phyloP scores from a whole-genome alignment of 2,797 vertebrate species.

The Octomys mimax region DNA sequence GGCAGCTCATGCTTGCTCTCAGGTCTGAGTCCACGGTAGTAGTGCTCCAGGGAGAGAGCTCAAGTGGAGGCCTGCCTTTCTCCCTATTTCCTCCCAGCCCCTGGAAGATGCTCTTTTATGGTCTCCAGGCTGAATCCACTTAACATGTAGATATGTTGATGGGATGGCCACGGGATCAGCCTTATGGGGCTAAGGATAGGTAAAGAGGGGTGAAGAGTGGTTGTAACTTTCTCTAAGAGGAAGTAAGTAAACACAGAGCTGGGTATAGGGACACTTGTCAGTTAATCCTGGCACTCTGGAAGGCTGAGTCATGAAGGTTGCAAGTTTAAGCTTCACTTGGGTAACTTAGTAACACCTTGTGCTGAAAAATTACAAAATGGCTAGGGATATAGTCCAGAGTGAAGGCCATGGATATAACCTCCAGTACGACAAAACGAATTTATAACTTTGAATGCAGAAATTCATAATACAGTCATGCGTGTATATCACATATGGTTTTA shows the following conservation, averaged over 20 bases:
- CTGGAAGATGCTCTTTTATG: too few relatives aligned
- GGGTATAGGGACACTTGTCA: too few relatives aligned
- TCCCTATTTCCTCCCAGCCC: not conserved
- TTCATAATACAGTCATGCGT: too few relatives aligned
- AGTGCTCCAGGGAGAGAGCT: not conserved
- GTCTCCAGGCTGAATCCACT: not conserved
- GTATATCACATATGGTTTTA: too few relatives aligned
- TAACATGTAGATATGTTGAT: not conserved
- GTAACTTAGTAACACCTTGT: not conserved
- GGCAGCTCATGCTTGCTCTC: not conserved
- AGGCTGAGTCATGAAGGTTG: not conserved
- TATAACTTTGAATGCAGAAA: too few relatives aligned
- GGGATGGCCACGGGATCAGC: not conserved
- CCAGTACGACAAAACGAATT: too few relatives aligned
- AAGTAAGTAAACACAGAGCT: not conserved
- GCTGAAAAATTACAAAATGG: not conserved
- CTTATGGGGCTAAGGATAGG: not conserved
- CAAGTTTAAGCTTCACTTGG: not conserved
- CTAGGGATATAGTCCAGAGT: not conserved
- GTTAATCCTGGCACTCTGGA: not conserved
- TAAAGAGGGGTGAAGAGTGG: not conserved
- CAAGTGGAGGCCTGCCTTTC: not conserved
- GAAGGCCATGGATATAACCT: too few relatives aligned
- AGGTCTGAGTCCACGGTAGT: not conserved
- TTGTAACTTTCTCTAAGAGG: not conserved